Base-by-base conservation (phyloP, 1,140 invertebrate genomes). In the Eubasilissa regina region DNA sequence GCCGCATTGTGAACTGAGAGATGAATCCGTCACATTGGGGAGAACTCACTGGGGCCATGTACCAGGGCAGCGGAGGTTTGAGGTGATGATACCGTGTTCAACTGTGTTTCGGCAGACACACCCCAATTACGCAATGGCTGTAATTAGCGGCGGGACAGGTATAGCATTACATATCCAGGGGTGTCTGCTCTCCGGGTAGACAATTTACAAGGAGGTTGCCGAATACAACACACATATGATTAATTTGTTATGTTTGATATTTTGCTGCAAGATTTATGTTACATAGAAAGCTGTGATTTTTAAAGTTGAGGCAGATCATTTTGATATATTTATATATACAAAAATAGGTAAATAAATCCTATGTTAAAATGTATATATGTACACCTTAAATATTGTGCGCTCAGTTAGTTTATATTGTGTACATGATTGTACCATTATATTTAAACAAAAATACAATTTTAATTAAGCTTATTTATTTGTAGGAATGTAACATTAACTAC, bases 41-140 rank as follows among this genome's bases (percentile, higher is more conserved):
- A 6, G 10, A 4, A 0, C 10, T 64, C 19, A 10, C 17, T 10
- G 17, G 55, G 17, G 55, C 4, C 25, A 13, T 25, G 43, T 66
- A 66, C 15, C 62, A 13, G 62, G 35, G 43, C n/a, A 75, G 55
- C 56, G 62, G 73, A 60, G 55, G 73, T 60, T 58, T 60, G 73
- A 62, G 58, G 75, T 77, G 75, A 66, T 77, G 75, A 77, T 77
- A 77, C 75, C 25, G 47, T 66, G 55, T 62, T 60, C 55, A 12
- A n/a, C 55, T 75, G 17, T 75, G 73, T 75, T 75, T 75, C 73
- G 75, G 60, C 60, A 68, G 60, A 64, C 60, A 64, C 60, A 66
- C 75, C 75, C 75, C 75, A 77, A 77, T 77, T 77, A 77, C 75
- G 75, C 75, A 77, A 62, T 51, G 75, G 75, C 60, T 77, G 75